phyloP scores from a whole-genome alignment of 2,797 vertebrate species.

The Cetoscarus ocellatus region DNA sequence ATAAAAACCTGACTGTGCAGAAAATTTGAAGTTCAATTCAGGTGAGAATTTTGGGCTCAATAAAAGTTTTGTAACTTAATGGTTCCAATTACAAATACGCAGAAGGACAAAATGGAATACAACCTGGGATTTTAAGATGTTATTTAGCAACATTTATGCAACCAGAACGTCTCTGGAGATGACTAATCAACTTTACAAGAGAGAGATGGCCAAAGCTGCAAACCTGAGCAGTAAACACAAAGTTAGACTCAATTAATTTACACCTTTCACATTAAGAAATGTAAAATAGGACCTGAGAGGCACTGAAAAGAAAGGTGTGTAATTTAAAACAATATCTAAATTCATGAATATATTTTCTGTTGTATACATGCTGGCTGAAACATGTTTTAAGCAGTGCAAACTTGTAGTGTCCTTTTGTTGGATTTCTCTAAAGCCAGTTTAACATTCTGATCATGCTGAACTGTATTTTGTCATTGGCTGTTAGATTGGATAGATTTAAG shows the following conservation, averaged over 20 bases:
- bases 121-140: neutral
- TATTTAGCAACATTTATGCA: slow-evolving; percentile 3
- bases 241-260: slow-evolving; percentile 2
- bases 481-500: too few species aligned
- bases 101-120: slow-evolving; percentile 1
- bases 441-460: too few species aligned
- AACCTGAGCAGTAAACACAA: neutral
- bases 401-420: too few species aligned
- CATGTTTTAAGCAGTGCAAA: too few species aligned
- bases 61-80: slow-evolving; percentile 20
- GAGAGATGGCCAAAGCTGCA: neutral
- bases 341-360: neutral
- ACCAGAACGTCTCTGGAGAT: neutral
- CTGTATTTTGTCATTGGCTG: too few species aligned
- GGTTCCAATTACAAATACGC: slow-evolving; percentile 4
- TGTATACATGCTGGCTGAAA: too few species aligned
- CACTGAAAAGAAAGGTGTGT: neutral
- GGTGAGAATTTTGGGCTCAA: slow-evolving; percentile 20
- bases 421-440: too few species aligned
- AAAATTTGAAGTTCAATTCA: slow-evolving; percentile 41
- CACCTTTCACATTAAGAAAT: slow-evolving; percentile 1
- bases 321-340: neutral
- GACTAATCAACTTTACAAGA: slow-evolving; percentile 23
- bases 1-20: slow-evolving; percentile 26
- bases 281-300: neutral